Conservation (phyloP, 2,888 invertebrate genomes). For the Eristalis tenax region DNA sequence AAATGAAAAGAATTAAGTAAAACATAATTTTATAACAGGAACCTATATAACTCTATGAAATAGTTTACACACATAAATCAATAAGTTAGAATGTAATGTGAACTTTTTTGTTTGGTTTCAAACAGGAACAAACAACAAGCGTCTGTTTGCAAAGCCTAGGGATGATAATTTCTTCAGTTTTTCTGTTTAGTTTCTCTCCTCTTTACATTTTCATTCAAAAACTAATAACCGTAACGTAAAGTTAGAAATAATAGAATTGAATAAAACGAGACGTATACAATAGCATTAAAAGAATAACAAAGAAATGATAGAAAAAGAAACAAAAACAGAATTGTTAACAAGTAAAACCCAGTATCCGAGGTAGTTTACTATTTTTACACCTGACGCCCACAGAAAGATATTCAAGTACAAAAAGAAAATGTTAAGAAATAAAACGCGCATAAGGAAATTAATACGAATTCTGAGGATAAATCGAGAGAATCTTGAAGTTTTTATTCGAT, state of each 20-base stretch:
- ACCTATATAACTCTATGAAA: neutral
- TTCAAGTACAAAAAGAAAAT: conserved; percentile 66
- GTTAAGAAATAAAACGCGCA: conserved; percentile 35
- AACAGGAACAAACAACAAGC: neutral
- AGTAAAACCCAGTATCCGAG: conserved; percentile 64
- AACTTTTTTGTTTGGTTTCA: neutral
- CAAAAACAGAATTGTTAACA: conserved; percentile 73
- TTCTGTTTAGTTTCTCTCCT: neutral
- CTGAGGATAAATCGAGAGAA: conserved; percentile 34
- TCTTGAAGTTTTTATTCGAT: conserved; percentile 58
- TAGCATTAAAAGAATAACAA: conserved; percentile 67
- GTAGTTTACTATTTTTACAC: conserved; percentile 73
- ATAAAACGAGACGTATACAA: conserved; percentile 75
- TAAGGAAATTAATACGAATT: conserved; percentile 22
- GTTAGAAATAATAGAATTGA: conserved; percentile 30
- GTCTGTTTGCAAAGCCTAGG: neutral
- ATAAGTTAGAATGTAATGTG: conserved; percentile 59
- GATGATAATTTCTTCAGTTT: conserved; percentile 6
- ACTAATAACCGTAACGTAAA: neutral
- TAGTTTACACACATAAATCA: neutral
- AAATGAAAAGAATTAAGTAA: conserved; percentile 69
- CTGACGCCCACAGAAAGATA: conserved; percentile 71
- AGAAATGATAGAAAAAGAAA: conserved; percentile 37
- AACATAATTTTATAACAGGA: conserved; percentile 11
- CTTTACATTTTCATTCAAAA: neutral